Evolutionary conservation across 2,888 invertebrate genomes (phyloP).

Genomic region (Mesopsocus fuscifrons): DNA sequence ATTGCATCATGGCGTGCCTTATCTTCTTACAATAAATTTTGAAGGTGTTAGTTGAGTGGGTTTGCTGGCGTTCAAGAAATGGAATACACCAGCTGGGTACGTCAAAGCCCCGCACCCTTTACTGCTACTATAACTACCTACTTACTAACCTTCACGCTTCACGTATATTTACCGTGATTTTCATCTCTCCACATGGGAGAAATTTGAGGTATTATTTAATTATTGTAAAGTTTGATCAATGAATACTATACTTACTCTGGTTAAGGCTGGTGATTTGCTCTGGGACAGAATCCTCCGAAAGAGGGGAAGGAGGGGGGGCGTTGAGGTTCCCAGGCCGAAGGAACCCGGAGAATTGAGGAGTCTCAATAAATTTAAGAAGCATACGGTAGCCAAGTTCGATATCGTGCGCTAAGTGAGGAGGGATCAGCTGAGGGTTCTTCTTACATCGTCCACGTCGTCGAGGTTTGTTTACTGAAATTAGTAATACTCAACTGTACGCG

Average conservation of each 20-base stretch:
- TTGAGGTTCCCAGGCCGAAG: neutral
- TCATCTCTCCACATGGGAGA: too few species aligned
- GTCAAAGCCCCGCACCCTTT: too few species aligned
- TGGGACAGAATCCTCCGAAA: neutral
- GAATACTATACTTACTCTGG: constrained; percentile 5
- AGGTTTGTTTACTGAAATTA: constrained; percentile 1
- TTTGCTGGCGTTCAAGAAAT: too few species aligned
- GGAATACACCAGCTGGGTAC: too few species aligned
- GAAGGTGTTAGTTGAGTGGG: too few species aligned
- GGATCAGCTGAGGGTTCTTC: constrained; percentile 3
- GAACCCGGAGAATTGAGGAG: neutral
- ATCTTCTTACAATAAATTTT: too few species aligned
- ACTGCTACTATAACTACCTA: too few species aligned
- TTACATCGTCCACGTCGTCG: constrained; percentile 4
- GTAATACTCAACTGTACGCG: neutral
- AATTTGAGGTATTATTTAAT: too few species aligned
- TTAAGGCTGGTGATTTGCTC: neutral
- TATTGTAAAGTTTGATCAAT: too few species aligned
- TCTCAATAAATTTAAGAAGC: constrained; percentile 1
- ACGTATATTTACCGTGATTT: too few species aligned
- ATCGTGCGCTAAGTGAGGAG: neutral
- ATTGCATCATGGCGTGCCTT: too few species aligned
- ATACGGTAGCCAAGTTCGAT: constrained; percentile 2
- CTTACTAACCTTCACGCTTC: too few species aligned
- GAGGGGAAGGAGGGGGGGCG: neutral